Conservation (phyloP, 2,888 invertebrate species). For the Elysia crispata region DNA sequence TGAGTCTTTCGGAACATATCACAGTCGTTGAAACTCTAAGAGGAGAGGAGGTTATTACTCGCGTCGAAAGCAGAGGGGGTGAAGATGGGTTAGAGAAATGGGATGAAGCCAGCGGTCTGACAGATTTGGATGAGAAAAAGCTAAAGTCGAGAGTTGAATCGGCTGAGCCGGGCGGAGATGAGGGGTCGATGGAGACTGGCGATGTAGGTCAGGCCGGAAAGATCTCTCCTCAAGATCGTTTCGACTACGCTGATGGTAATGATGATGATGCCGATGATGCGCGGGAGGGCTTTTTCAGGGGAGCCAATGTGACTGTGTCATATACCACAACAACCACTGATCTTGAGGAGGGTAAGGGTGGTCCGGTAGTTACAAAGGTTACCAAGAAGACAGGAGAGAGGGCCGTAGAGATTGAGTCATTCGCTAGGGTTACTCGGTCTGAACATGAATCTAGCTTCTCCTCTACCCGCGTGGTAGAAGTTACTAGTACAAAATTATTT, state of each 20-base stretch:
- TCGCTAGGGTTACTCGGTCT: no score
- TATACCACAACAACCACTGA: background rate
- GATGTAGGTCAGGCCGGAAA: conserved; percentile 16
- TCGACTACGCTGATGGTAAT: conserved; percentile 33
- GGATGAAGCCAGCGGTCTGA: background rate
- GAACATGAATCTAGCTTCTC: no score
- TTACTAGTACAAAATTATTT: no score
- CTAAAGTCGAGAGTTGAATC: background rate
- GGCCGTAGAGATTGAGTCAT: no score
- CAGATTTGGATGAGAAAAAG: background rate
- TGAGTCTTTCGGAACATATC: no score
- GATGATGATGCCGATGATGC: background rate
- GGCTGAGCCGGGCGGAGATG: background rate
- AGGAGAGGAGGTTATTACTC: no score
- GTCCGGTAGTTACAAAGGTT: background rate
- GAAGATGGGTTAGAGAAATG: background rate
- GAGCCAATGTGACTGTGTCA: no score
- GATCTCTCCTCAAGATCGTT: conserved; percentile 48
- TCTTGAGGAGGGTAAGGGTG: conserved; percentile 41
- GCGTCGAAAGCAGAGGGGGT: no score
- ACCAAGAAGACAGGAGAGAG: no score
- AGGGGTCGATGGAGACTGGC: background rate
- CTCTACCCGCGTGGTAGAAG: no score
- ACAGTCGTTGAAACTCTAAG: no score
- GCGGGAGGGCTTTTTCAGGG: no score